Conservation (phyloP, 2,888 invertebrate genomes). For the Polietes domitor region DNA sequence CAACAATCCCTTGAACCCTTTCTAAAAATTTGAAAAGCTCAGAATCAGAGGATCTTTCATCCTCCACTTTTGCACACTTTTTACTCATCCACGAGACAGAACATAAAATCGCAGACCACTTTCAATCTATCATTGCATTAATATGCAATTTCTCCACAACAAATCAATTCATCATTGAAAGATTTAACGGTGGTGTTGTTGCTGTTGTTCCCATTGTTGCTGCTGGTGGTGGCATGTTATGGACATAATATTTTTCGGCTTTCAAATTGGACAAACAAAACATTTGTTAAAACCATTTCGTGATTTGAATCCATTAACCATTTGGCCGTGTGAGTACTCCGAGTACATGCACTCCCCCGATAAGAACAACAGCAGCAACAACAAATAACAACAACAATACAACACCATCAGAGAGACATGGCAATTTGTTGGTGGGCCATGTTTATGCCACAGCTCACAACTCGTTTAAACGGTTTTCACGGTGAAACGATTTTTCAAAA, state of each 20-base stretch:
- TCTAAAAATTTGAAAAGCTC: no score
- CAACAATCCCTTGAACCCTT: no score
- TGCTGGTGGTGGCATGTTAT: constrained; percentile 1
- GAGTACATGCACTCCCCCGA: constrained; percentile 49
- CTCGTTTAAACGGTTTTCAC: constrained; percentile 25
- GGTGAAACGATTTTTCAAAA: constrained; percentile 32
- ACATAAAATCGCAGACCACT: not conserved
- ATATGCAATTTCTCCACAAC: not conserved
- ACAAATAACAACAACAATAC: no score
- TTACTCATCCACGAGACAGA: no score
- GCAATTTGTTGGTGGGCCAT: constrained; percentile 25
- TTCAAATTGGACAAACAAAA: constrained; percentile 63
- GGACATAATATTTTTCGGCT: constrained; percentile 50
- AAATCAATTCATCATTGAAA: not conserved
- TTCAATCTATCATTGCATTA: constrained; percentile 4
- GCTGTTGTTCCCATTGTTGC: not conserved
- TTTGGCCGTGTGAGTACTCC: constrained; percentile 28
- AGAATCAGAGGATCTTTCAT: no score
- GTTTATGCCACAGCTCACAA: not conserved
- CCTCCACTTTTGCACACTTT: no score
- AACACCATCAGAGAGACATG: constrained; percentile 7
- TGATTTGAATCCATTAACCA: constrained; percentile 62
- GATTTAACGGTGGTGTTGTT: constrained; percentile 2
- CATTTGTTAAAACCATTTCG: constrained; percentile 64
- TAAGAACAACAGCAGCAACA: not conserved